phyloP scores from a whole-genome alignment of 2,888 invertebrate genomes.

The Scaptomyza parva region DNA sequence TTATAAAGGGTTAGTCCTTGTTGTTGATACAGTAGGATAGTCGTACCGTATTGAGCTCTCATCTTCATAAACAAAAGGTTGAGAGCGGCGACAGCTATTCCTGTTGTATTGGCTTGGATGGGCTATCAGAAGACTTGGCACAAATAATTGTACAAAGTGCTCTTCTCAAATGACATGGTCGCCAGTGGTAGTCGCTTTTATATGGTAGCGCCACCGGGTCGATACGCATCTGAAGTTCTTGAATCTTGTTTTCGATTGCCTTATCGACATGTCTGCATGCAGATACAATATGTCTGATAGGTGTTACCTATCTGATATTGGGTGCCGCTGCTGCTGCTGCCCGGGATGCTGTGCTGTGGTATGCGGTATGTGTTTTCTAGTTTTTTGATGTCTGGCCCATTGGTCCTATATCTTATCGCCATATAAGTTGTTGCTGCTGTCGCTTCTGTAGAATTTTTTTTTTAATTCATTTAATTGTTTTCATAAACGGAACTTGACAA shows the following conservation, averaged over 20 bases:
- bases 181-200: conserved; percentile 49
- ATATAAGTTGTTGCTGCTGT: conserved; percentile 2
- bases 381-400: conserved; percentile 53
- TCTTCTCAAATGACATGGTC: conserved; percentile 55
- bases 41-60: conserved; percentile 54
- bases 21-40: not conserved
- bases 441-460: conserved; percentile 2
- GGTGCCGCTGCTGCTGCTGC: no score
- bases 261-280: conserved; percentile 45
- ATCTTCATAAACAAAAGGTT: conserved; percentile 42
- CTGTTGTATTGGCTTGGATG: conserved; percentile 16
- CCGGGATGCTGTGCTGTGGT: conserved; percentile 46
- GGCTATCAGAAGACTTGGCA: conserved; percentile 30
- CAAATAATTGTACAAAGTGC: conserved; percentile 33
- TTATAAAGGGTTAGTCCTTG: conserved; percentile 17
- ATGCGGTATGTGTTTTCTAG: conserved; percentile 23
- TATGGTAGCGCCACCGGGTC: conserved; percentile 35
- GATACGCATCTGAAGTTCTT: conserved; percentile 20
- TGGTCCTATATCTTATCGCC: conserved; percentile 43
- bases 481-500: conserved; percentile 19
- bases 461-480: conserved; percentile 68
- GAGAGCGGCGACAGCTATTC: conserved; percentile 50
- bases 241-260: conserved; percentile 8
- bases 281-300: conserved; percentile 24
- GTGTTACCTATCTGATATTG: conserved; percentile 51